Evolutionary conservation across 2,113 vertebrate species (phyloP), one percentile per base, ranked within the genome.

Genomic region (Sylvia atricapilla): DNA sequence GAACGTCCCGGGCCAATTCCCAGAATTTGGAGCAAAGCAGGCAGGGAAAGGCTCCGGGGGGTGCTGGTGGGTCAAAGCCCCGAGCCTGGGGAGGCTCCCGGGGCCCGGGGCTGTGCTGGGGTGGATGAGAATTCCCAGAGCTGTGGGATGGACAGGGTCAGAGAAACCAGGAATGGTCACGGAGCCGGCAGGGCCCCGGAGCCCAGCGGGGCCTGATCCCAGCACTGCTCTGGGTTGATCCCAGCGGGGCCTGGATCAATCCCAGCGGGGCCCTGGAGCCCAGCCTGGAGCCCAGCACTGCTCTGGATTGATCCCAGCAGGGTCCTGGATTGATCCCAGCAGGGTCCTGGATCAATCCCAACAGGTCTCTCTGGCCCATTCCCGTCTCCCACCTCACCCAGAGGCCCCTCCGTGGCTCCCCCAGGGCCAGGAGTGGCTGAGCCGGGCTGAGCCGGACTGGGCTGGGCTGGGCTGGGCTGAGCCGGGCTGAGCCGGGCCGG

Each of bases 121-220:
- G 7, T 5, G 46, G 41, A 3, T n/a, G n/a, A n/a, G n/a, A n/a
- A n/a, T n/a, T n/a, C n/a, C n/a, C 41, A 27, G 2, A 10, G 56
- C 28, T 21, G 47, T 1, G 30, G 73, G 73, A 24, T 0, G 22
- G n/a, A 2, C 1, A 1, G 53, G n/a, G 10, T 2, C 0, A 1
- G 55, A 55, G 46, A 18, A 52, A 33, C 4, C 33, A 8, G 7
- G 25, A 27, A 31, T 9, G 21, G 11, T 4, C n/a, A 8, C 49
- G 9, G 64, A 18, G 1, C 41, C 2, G 15, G 52, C 11, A 10
- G 5, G 9, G 37, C 37, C 37, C 37, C 10, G 37, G 37, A 37
- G 37, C 37, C 37, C 37, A 0, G 3, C 6, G 37, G 37, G 37
- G 37, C 50, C 17, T 19, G 8, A 56, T 55, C 31, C 55, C 20